These are phyloP conservation scores for Dolichopus griseipennis DNA, from an alignment of 2,888 invertebrate species.

Conservation along the genomic window DNA sequence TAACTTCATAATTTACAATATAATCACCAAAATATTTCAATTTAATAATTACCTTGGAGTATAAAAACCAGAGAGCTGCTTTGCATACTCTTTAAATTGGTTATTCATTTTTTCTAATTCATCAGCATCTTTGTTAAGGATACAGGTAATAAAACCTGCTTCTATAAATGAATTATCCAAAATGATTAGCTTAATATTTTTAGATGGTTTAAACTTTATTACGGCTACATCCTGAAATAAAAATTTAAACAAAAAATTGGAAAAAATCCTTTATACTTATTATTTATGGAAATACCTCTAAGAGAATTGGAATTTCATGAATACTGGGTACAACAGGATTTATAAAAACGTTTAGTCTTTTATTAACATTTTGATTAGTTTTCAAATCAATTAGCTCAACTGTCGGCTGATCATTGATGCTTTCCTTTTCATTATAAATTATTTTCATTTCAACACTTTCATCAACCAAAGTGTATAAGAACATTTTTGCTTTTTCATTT, in stretches of 20 bases:
- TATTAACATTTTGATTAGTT: constrained; percentile 31
- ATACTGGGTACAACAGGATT: constrained; percentile 27
- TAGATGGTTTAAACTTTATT: constrained; percentile 5
- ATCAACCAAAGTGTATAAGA: constrained; percentile 29
- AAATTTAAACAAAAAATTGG: no score
- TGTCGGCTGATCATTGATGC: constrained; percentile 25
- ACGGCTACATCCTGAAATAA: not conserved
- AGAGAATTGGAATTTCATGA: constrained; percentile 23
- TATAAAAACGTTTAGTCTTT: constrained; percentile 27
- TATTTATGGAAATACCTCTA: constrained; percentile 26
- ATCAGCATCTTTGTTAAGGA: constrained; percentile 28
- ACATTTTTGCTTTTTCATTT: constrained; percentile 28
- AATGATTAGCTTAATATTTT: constrained; percentile 30
- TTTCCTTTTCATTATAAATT: constrained; percentile 25
- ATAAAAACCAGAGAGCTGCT: constrained; percentile 25
- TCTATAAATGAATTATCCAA: constrained; percentile 35
- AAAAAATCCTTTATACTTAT: not conserved
- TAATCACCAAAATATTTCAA: no score
- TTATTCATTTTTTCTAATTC: constrained; percentile 32
- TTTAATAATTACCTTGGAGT: constrained; percentile 31
- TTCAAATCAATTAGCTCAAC: constrained; percentile 30
- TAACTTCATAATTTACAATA: not conserved
- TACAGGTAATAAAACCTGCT: constrained; percentile 33
- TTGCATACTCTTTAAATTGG: constrained; percentile 32
- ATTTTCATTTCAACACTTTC: constrained; percentile 29